These are phyloP conservation scores for Polydrusus tereticollis DNA, from an alignment of 2,888 invertebrate genomes.

Conservation along the genomic window DNA sequence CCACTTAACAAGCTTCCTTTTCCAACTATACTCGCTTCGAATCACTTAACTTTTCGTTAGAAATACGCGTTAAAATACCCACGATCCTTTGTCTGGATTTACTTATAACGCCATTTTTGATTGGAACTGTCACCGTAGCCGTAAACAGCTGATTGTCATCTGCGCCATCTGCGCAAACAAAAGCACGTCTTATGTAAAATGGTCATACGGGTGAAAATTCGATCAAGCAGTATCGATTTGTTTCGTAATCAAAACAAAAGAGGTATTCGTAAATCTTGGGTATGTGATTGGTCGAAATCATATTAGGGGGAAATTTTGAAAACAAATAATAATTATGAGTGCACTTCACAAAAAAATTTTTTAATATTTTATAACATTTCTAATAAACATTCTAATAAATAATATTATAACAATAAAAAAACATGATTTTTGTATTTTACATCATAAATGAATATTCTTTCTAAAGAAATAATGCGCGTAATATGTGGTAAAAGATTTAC, in stretches of 20 bases:
- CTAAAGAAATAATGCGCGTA: background rate
- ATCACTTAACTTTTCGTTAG: slow-evolving; percentile 34
- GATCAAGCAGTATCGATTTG: slow-evolving; percentile 42
- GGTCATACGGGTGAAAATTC: slow-evolving; percentile 48
- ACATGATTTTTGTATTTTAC: background rate
- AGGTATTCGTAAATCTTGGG: slow-evolving; percentile 28
- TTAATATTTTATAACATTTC: background rate
- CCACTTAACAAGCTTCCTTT: slow-evolving; percentile 1
- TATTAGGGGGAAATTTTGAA: slow-evolving; percentile 16
- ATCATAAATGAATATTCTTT: background rate
- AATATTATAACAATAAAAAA: no score
- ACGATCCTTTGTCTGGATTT: slow-evolving; percentile 62
- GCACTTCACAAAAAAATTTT: background rate
- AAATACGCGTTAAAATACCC: slow-evolving; percentile 45
- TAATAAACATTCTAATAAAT: background rate
- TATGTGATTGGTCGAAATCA: slow-evolving; percentile 4
- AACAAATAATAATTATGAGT: background rate
- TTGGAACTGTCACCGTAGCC: slow-evolving; percentile 61
- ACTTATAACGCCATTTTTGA: slow-evolving; percentile 63
- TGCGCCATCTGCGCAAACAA: slow-evolving; percentile 37
- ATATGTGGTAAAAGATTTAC: no score
- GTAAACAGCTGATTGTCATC: slow-evolving; percentile 63
- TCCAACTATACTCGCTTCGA: slow-evolving; percentile 18
- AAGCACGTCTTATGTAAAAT: slow-evolving; percentile 48
- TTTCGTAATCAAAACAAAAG: slow-evolving; percentile 58